These are phyloP conservation scores for Orthonychiurus folsomi DNA, from an alignment of 2,888 invertebrate species.

Conservation along the genomic window DNA sequence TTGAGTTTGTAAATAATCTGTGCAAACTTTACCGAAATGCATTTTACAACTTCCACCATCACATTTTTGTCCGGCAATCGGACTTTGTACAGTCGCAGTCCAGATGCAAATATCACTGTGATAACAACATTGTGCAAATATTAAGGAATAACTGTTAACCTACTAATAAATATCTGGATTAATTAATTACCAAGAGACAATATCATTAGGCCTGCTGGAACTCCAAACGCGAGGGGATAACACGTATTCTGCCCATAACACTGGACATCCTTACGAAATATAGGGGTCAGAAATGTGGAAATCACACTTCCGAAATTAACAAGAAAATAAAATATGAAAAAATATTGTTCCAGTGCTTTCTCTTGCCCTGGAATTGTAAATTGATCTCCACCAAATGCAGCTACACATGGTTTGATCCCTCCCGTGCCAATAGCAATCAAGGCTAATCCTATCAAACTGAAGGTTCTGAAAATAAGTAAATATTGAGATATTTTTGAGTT, in stretches of 20 bases:
- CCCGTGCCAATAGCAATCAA: conserved; percentile 84
- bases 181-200: conserved; percentile 18
- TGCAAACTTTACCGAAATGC: conserved; percentile 54
- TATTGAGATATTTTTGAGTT: background rate
- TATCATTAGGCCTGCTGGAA: conserved; percentile 25
- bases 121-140: background rate
- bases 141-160: background rate
- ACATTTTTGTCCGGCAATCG: conserved; percentile 64
- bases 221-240: conserved; percentile 26
- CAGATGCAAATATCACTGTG: conserved; percentile 60
- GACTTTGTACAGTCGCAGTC: conserved; percentile 60
- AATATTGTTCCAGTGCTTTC: conserved; percentile 69
- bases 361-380: conserved; percentile 72
- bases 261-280: conserved; percentile 52
- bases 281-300: conserved; percentile 63
- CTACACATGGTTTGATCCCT: conserved; percentile 87
- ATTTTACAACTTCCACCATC: conserved; percentile 58
- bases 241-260: conserved; percentile 26
- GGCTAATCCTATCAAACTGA: conserved; percentile 47
- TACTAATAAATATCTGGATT: background rate
- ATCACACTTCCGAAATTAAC: conserved; percentile 62
- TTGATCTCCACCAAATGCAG: conserved; percentile 93
- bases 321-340: conserved; percentile 87
- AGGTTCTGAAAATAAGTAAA: conserved; percentile 40
- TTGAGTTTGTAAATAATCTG: background rate